Base-by-base conservation (phyloP, 1,140 invertebrate species). In the Pristionchus pacificus region DNA sequence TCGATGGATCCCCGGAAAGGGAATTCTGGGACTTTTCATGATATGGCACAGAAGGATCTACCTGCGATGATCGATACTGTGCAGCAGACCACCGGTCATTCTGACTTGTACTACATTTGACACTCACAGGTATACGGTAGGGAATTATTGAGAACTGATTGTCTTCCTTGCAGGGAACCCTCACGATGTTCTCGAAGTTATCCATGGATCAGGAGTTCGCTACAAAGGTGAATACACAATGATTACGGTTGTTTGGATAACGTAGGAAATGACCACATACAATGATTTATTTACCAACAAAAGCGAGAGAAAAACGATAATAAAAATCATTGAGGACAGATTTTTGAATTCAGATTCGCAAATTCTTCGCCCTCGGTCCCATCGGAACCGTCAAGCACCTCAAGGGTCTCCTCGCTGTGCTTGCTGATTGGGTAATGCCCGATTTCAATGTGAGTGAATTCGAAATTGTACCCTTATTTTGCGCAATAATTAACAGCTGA, bases 61-160 rank as follows among this genome's bases (percentile, higher is more conserved):
- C n/a, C n/a, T n/a, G n/a, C n/a, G n/a, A n/a, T n/a, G n/a, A n/a
- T n/a, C n/a, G n/a, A n/a, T 75, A 87, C 87, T 71, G 85, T 90
- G 2, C 74, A 90, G 30, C 85, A 88, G 1, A 62, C 61, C 68
- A 82, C 83, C n/a, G 75, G 76, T 1, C 72, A 77, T 55, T 55
- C 75, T 57, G 31, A 74, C 1, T 58, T 86, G 1, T 77, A 77
- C 63, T 86, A 86, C 75, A 74, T 85, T 0, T 86, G 85, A 3
- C 85, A 86, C 72, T 86, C 85, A 15, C 85, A 49, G 38, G 38
- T 49, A 49, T 49, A 19, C 38, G 38, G n/a, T n/a, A n/a, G 6
- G 38, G 38, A 49, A 49, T 10, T 49, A 49, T 6, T 49, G 38
- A 6, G 19, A 49, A 49, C 19, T 49, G 38, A 49, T 6, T 10